Evolutionary conservation across 2,797 vertebrate species (phyloP), one percentile per base, ranked within the genome.

Genomic region (Acropternis orthonyx): DNA sequence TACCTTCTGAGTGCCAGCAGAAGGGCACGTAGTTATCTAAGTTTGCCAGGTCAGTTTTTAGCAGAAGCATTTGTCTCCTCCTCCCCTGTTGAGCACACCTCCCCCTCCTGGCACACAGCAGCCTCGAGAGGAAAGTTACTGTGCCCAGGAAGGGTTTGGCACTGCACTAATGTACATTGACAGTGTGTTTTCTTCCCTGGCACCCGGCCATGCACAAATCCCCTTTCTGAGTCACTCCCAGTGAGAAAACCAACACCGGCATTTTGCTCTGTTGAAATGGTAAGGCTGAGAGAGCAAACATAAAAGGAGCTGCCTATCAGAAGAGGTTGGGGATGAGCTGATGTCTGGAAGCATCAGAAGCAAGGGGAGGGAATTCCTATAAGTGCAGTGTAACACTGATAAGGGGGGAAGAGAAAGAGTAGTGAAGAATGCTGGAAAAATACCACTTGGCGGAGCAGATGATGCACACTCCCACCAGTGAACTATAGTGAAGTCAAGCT

Each of bases 121-220:
- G 65, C 84, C 91, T 73, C 21, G 78, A 95, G 89, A 94, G 95
- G 97, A 97, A 97, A 97, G 96, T 95, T 97, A 94, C 96, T 8
- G 55, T 93, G 93, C 92, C 90, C 76, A 62, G 82, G 92, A 92
- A 94, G 85, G 79, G 52, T 68, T 94, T 97, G 97, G 95, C 95
- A 93, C 37, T 6, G 43, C 55, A 27, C 83, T 94, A 75, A 95
- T 28, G 49, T 78, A 72, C 88, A 78, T 2, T 90, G 95, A 95
- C 96, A 96, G 95, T 34, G 62, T 89, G 74, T 78, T 96, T 93
- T 92, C 88, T 95, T 80, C 92, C 66, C 95, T 96, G 96, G 96
- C 92, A 2, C 46, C 36, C 1, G 2, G 59, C 85, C 96, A 93
- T 0, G 0, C 52, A 92, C 63, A 96, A 93, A 96, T 96, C 90